Evolutionary conservation across 2,113 vertebrate species (phyloP).

Genomic region (Pterocles orientalis): DNA sequence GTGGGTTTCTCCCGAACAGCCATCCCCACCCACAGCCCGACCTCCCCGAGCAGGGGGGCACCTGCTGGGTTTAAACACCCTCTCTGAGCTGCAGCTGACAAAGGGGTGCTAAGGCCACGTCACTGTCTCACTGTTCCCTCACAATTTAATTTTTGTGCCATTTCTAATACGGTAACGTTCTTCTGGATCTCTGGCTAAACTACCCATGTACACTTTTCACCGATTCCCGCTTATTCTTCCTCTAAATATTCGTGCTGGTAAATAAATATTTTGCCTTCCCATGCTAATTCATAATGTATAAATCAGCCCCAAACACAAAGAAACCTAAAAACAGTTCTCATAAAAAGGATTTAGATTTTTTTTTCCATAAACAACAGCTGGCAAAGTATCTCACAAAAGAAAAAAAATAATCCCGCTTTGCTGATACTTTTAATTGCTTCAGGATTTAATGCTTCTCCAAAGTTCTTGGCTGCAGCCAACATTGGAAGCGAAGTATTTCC

Average conservation of each 20-base stretch:
- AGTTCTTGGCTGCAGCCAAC: background rate
- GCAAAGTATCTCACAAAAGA: constrained; percentile 12
- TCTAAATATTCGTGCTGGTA: constrained; percentile 16
- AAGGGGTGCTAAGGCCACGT: background rate
- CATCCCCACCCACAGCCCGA: no score
- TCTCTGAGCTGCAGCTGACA: background rate
- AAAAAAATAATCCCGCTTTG: background rate
- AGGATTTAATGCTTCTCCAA: constrained; percentile 15
- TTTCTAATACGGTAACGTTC: background rate
- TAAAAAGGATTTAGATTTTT: background rate
- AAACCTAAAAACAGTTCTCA: constrained; percentile 43
- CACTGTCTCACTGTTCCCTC: background rate
- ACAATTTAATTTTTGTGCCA: background rate
- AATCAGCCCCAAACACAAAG: constrained; percentile 12
- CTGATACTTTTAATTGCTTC: constrained; percentile 22
- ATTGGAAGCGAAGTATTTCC: background rate
- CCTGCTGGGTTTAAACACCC: background rate
- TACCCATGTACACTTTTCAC: background rate
- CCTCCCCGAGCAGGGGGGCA: background rate
- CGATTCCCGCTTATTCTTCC: background rate
- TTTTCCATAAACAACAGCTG: constrained; percentile 45
- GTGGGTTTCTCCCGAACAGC: background rate
- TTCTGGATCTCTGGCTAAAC: background rate
- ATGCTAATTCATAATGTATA: constrained; percentile 52
- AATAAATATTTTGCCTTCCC: constrained; percentile 47